A percentile compares a stretch with the other conserved stretches of the same genome.
phyloP scores from a whole-genome alignment of 2,113 vertebrate genomes.

The Vanacampus margaritifer region DNA sequence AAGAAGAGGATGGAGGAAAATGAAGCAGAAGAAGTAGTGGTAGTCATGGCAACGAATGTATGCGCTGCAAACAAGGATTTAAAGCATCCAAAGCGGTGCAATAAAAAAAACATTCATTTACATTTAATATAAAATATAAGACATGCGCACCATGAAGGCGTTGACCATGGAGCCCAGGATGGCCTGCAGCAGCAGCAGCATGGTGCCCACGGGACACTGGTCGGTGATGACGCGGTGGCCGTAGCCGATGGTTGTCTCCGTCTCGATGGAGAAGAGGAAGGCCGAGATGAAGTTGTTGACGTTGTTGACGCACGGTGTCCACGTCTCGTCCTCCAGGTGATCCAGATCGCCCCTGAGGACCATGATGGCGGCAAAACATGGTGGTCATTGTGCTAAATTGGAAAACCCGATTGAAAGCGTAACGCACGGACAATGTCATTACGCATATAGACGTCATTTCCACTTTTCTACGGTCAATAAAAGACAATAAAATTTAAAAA shows the following conservation, averaged over 20 bases:
- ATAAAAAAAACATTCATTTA: not conserved
- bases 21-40: too few species aligned
- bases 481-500: too few species aligned
- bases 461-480: too few species aligned
- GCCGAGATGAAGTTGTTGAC: slow-evolving; percentile 94
- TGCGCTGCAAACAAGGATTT: too few species aligned
- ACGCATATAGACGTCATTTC: too few species aligned
- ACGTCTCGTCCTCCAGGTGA: slow-evolving; percentile 86
- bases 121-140: not conserved
- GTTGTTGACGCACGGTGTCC: slow-evolving; percentile 96
- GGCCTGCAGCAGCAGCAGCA: slow-evolving; percentile 89
- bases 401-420: not conserved
- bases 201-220: slow-evolving; percentile 91
- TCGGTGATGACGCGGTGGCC: slow-evolving; percentile 95
- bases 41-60: too few species aligned
- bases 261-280: slow-evolving; percentile 97
- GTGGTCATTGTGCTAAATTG: too few species aligned
- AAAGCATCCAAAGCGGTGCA: too few species aligned
- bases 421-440: too few species aligned
- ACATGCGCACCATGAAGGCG: slow-evolving; percentile 89
- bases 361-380: not conserved
- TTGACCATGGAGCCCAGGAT: slow-evolving; percentile 98
- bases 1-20: too few species aligned
- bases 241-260: slow-evolving; percentile 94
- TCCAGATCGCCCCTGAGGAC: slow-evolving; percentile 84